Base-by-base conservation (phyloP, 2,888 invertebrate genomes). In the Papilio gigon region DNA sequence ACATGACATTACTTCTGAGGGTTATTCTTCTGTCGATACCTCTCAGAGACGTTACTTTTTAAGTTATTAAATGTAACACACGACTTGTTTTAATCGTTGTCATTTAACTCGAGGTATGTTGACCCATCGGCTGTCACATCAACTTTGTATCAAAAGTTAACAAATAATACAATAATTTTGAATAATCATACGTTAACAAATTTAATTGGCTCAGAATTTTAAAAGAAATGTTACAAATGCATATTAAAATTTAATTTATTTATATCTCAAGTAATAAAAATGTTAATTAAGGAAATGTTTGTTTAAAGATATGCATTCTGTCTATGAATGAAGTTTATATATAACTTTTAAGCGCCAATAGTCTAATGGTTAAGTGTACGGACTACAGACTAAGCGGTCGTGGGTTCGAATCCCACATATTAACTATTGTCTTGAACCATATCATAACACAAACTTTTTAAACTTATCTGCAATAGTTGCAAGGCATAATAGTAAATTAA, bases 71-170 rank as follows among this genome's bases (percentile, higher is more conserved):
- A 1, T 40, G 1, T 1, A n/a, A 37, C 27, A 6, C 42, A 0
- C 4, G 1, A 4, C 20, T 12, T 8, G 14, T 12, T 27, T 67
- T 67, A 53, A 53, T 67, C 67, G 50, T 25, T 67, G 33, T 30
- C n/a, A n/a, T 20, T 42, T 44, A 53, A 61, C 67, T 4, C 42
- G 61, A 20, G 42, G 67, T 61, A 30, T 62, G 53, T 67, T 67
- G 67, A 72, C 72, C 71, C 66, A 35, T 65, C 61, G 14, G 30
- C 30, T 73, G 71, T 71, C 69, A 58, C 42, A 47, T 30, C 58
- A 60, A n/a, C 40, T 63, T 47, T 25, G 14, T 58, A 37, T 71
- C 44, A 68, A 67, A 69, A 17, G 65, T 68, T 70, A 70, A 72
- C 71, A 75, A 71, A 56, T 25, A 25, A 53, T 17, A 6, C 14